Conservation (phyloP, 2,888 invertebrate genomes). For the Macropis europaea region DNA sequence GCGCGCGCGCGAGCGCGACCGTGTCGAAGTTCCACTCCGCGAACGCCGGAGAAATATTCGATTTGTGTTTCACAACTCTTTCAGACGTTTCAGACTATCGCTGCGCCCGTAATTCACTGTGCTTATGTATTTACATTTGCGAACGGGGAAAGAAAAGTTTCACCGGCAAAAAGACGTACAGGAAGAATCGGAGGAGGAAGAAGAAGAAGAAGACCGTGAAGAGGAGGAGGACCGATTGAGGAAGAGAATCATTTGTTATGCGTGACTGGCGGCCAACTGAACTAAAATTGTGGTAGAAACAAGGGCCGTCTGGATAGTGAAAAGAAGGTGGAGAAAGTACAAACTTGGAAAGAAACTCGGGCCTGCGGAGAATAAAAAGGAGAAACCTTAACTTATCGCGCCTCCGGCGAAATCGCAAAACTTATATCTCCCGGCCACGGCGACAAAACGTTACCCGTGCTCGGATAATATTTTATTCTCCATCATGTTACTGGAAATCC, state of each 20-base stretch:
- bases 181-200: conserved; percentile 10
- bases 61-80: no score
- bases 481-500: conserved; percentile 32
- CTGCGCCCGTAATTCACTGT: conserved; percentile 51
- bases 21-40: no score
- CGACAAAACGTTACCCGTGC: conserved; percentile 61
- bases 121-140: conserved; percentile 46
- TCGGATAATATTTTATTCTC: conserved; percentile 58
- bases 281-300: conserved; percentile 70
- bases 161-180: not conserved
- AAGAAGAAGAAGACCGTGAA: conserved; percentile 3
- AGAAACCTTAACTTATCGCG: conserved; percentile 70
- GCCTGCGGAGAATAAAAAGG: conserved; percentile 61
- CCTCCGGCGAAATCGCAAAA: conserved; percentile 63
- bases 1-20: no score
- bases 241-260: conserved; percentile 70
- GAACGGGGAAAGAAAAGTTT: not conserved
- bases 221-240: conserved; percentile 6
- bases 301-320: conserved; percentile 56
- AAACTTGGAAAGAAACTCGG: conserved; percentile 65
- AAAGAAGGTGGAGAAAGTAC: conserved; percentile 64
- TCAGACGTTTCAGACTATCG: not conserved
- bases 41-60: no score
- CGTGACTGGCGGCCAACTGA: conserved; percentile 71
- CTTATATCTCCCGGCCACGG: conserved; percentile 53